Conservation (phyloP, 2,797 vertebrate genomes). For the Oophaga sylvatica region DNA sequence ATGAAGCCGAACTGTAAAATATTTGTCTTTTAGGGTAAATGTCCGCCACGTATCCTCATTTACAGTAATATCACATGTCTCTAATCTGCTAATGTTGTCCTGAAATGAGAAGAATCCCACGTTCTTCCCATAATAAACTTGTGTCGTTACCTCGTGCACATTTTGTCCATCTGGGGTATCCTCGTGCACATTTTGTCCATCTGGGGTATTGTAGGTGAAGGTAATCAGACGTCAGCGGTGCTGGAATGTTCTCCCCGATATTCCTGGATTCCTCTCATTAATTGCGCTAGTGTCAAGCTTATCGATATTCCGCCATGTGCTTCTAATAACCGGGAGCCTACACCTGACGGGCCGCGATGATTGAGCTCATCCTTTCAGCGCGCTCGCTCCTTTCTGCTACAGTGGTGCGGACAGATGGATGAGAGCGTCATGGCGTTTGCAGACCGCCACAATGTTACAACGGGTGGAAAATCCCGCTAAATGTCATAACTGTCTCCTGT, state of each 20-base stretch:
- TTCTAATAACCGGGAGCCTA: slow-evolving; percentile 68
- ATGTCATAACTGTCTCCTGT: too few species aligned
- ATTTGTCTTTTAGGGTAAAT: not conserved
- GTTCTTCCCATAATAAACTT: not conserved
- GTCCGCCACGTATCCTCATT: not conserved
- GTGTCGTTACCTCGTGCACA: slow-evolving; percentile 21
- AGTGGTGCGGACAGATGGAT: too few species aligned
- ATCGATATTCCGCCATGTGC: slow-evolving; percentile 63
- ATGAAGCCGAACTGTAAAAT: not conserved
- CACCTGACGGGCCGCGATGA: slow-evolving; percentile 35
- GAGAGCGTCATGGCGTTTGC: too few species aligned
- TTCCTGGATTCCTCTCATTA: slow-evolving; percentile 74
- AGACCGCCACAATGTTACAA: too few species aligned
- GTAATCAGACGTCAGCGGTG: slow-evolving; percentile 66
- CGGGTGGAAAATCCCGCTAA: too few species aligned
- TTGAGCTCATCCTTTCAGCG: too few species aligned
- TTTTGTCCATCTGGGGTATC: slow-evolving; percentile 64
- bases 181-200: slow-evolving; percentile 36
- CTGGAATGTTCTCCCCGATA: slow-evolving; percentile 70
- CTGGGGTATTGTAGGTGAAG: slow-evolving; percentile 65
- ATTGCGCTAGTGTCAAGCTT: slow-evolving; percentile 66
- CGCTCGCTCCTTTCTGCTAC: too few species aligned
- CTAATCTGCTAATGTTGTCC: not conserved
- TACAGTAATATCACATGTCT: slow-evolving; percentile 15
- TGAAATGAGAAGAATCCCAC: not conserved